These are phyloP conservation scores for Ctenomys sociabilis DNA, from an alignment of 2,113 vertebrate species.

Conservation along the genomic window DNA sequence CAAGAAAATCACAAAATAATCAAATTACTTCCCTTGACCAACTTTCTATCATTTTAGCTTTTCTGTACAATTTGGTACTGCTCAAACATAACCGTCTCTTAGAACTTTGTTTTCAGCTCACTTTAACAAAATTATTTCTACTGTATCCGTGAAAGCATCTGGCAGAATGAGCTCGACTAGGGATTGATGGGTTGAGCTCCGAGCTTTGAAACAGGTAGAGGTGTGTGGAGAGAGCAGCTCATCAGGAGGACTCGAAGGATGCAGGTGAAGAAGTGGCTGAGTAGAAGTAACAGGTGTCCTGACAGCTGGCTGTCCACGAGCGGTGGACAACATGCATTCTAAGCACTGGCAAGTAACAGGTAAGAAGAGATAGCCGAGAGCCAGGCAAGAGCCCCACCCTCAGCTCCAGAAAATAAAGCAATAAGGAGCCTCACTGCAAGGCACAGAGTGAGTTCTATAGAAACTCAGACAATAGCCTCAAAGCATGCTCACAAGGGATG, in stretches of 20 bases:
- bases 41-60: slow-evolving; percentile 15
- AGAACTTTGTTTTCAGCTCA: not conserved
- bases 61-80: not conserved
- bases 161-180: not conserved
- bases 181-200: not conserved
- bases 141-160: not conserved
- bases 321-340: accelerated
- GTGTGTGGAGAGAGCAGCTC: not conserved
- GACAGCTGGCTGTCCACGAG: not conserved
- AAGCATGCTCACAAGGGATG: not conserved
- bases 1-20: slow-evolving; percentile 39
- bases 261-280: not conserved
- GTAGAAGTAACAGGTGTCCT: not conserved
- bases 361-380: not conserved
- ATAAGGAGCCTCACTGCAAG: not conserved
- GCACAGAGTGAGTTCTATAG: not conserved
- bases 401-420: not conserved
- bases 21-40: not conserved
- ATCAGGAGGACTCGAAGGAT: not conserved
- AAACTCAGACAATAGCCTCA: not conserved
- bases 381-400: not conserved
- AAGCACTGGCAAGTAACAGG: not conserved
- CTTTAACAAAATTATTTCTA: not conserved
- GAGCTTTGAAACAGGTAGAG: not conserved
- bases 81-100: not conserved